These are phyloP conservation scores for Pediacus dermestoides DNA, from an alignment of 2,888 invertebrate genomes.

Conservation along the genomic window DNA sequence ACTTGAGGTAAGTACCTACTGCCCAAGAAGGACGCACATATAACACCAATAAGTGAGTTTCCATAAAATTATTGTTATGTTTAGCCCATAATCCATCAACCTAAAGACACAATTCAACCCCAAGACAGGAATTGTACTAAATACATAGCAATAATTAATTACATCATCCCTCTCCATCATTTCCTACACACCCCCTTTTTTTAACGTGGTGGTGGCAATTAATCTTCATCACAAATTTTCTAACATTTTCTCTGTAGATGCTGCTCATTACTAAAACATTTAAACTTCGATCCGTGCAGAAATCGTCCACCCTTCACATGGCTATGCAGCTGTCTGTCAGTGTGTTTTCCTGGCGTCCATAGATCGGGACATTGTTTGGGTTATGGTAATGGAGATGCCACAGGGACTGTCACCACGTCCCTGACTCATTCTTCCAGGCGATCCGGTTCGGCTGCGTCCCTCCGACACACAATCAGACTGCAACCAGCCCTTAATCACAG, in stretches of 20 bases:
- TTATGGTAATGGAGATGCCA: conserved; percentile 37
- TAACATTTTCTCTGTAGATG: conserved; percentile 20
- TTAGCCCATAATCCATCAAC: too few relatives aligned
- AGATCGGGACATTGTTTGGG: conserved; percentile 40
- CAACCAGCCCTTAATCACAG: conserved; percentile 41
- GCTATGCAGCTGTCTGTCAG: conserved; percentile 57
- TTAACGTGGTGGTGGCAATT: too few relatives aligned
- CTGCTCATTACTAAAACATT: conserved; percentile 41
- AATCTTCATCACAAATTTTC: too few relatives aligned
- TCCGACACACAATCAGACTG: conserved; percentile 44
- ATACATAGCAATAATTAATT: too few relatives aligned
- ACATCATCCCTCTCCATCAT: too few relatives aligned
- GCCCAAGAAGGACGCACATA: too few relatives aligned
- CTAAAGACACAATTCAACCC: too few relatives aligned
- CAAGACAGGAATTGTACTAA: too few relatives aligned
- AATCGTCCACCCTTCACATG: conserved; percentile 68
- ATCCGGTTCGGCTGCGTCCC: conserved; percentile 43
- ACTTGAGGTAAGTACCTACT: conserved; percentile 64
- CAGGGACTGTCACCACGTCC: conserved; percentile 44
- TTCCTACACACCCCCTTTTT: too few relatives aligned
- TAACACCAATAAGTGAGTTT: too few relatives aligned
- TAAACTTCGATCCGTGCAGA: conserved; percentile 48
- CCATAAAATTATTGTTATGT: too few relatives aligned
- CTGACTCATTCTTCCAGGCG: conserved; percentile 44
- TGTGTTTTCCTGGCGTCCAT: conserved; percentile 42